Base-by-base conservation (phyloP, 2,113 vertebrate species). In the Cephalophus harveyi region DNA sequence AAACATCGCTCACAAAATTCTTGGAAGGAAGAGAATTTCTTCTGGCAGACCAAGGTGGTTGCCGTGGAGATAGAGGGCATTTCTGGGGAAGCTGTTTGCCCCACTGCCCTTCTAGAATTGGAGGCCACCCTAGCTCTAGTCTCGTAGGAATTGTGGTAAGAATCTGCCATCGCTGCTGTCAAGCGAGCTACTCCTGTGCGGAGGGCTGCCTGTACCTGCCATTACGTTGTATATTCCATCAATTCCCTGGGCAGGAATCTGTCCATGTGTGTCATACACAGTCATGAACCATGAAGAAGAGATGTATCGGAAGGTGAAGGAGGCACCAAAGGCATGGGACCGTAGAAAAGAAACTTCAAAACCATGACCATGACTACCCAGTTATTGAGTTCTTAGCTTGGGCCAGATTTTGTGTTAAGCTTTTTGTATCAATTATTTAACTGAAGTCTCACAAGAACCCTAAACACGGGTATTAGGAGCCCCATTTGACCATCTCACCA, bases 1-100 rank as follows among this genome's bases (percentile, higher is more conserved):
- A 57, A 95, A 91, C 17, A 50, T 30, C 36, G 50, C 36, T 95
- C 82, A n/a, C 33, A 64, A 60, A 54, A 25, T 62, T 90, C 82
- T 93, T 91, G 78, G 91, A 95, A 96, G 67, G 52, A 30, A 78
- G 14, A 87, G 23, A 33, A 14, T 84, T 92, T 90, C 88, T 91
- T 91, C 71, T 60, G 78, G 97, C 91, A 8, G 7, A 50, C 55
- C 36, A 60, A n/a, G 46, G 64, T 19, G 19, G 50, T 62, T 78
- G 64, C 74, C 84, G 33, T n/a, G 57, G 23, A 92, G 4, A 57
- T 0, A n/a, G 36, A 93, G 28, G 85, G 67, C 25, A 95, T 81
- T 79, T 89, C 76, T 93, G 57, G 81, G 79, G 82, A 92, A 95
- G 94, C 85, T 5, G 6, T 64, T 92, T 93, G 54, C 15, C 64